These are phyloP conservation scores for Cyprinodon diabolis DNA, from an alignment of 2,797 vertebrate species.

Conservation along the genomic window DNA sequence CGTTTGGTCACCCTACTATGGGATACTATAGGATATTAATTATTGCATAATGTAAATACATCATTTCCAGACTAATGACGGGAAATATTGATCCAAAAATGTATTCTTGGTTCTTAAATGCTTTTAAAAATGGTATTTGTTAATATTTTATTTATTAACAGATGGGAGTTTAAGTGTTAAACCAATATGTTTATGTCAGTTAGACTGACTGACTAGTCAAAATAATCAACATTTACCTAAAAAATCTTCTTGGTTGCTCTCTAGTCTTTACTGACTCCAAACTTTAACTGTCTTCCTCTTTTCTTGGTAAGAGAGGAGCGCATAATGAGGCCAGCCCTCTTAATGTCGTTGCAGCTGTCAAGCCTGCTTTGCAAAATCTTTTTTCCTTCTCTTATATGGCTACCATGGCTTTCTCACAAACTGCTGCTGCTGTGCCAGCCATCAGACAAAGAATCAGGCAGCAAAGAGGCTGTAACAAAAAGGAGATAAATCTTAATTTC, in stretches of 20 bases:
- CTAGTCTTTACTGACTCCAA: not conserved
- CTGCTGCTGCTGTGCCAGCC: slow-evolving; percentile 36
- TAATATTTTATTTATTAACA: no score
- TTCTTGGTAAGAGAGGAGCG: not conserved
- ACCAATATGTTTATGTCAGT: not conserved
- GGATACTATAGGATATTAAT: no score
- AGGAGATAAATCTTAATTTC: slow-evolving; percentile 33
- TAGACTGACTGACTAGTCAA: no score
- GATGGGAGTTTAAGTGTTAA: not conserved
- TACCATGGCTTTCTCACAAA: slow-evolving; percentile 52
- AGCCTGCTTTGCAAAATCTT: slow-evolving; percentile 32
- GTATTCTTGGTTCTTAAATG: no score
- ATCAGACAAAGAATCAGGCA: slow-evolving; percentile 13
- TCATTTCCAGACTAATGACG: no score
- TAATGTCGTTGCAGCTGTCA: slow-evolving; percentile 30
- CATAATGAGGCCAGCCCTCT: slow-evolving; percentile 34
- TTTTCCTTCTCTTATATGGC: slow-evolving; percentile 29
- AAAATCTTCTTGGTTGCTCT: no score
- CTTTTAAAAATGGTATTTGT: not conserved
- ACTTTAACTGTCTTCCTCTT: not conserved
- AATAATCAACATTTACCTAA: no score
- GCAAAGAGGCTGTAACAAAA: slow-evolving; percentile 35
- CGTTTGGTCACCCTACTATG: no score
- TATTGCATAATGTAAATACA: no score
- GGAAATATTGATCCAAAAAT: no score